Percentiles rank a stretch among this genome's conserved stretches.
These are phyloP conservation scores for Chascanopsetta lugubris DNA, from an alignment of 2,113 vertebrate species.

Conservation along the genomic window DNA sequence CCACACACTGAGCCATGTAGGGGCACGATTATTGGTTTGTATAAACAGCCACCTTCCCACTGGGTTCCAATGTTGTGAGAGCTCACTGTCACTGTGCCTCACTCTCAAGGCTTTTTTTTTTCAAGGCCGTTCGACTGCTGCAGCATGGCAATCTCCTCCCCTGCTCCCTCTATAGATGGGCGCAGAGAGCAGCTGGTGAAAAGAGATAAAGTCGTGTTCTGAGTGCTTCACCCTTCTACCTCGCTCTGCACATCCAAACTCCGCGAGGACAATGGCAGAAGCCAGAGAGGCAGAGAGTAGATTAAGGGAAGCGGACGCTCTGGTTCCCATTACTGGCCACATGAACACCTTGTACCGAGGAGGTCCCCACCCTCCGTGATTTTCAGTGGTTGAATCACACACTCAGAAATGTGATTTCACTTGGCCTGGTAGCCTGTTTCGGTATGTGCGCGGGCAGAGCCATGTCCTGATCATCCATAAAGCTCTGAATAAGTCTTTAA, in stretches of 20 bases:
- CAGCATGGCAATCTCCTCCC: slow-evolving; percentile 58
- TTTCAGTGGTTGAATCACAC: slow-evolving; percentile 29
- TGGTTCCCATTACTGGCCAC: slow-evolving; percentile 49
- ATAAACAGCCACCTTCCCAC: slow-evolving; percentile 38
- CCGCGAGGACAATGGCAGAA: slow-evolving; percentile 78
- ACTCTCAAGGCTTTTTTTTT: slow-evolving; percentile 41
- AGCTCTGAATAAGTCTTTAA: slow-evolving; percentile 52
- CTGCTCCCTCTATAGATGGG: slow-evolving; percentile 76
- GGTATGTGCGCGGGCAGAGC: slow-evolving; percentile 44
- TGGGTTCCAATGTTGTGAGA: slow-evolving; percentile 28
- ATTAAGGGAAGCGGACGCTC: slow-evolving; percentile 65
- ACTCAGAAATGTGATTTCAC: slow-evolving; percentile 43
- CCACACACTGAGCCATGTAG: slow-evolving; percentile 26
- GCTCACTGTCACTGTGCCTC: slow-evolving; percentile 30
- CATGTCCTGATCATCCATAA: slow-evolving; percentile 52
- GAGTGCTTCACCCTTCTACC: slow-evolving; percentile 62
- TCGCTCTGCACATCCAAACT: slow-evolving; percentile 75
- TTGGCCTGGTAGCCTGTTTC: slow-evolving; percentile 28
- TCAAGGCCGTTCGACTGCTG: slow-evolving; percentile 61
- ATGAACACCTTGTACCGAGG: slow-evolving; percentile 39
- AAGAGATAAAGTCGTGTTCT: slow-evolving; percentile 86
- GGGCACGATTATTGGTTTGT: slow-evolving; percentile 59
- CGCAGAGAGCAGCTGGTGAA: slow-evolving; percentile 85
- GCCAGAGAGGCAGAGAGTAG: slow-evolving; percentile 56
- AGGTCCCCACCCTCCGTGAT: slow-evolving; percentile 17